Evolutionary conservation across 2,888 invertebrate genomes (phyloP).

Genomic region (Scaptomyza flava): DNA sequence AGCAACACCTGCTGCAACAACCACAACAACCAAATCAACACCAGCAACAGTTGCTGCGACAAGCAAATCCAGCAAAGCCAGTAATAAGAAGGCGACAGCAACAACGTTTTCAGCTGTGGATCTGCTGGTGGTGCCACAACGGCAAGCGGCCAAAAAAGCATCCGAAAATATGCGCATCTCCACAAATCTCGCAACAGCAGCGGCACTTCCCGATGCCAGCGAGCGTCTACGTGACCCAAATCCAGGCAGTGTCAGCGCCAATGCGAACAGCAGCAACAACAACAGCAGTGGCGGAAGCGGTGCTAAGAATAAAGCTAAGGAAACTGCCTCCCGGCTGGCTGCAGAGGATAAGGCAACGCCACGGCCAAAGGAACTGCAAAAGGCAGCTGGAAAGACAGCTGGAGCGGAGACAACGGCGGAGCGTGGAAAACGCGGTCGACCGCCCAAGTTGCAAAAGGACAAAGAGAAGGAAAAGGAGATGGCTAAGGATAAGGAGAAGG

Average conservation of each 20-base stretch:
- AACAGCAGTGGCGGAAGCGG: constrained; percentile 62
- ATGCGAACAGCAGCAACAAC: constrained; percentile 81
- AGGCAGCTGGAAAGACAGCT: constrained; percentile 52
- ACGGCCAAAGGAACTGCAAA: constrained; percentile 11
- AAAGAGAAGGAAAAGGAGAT: constrained; percentile 39
- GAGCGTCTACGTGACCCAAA: constrained; percentile 64
- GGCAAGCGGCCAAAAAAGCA: constrained; percentile 96
- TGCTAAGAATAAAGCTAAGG: constrained; percentile 60
- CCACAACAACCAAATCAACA: constrained; percentile 43
- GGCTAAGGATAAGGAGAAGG: constrained; percentile 20
- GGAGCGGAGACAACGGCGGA: constrained; percentile 62
- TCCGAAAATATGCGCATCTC: constrained; percentile 92
- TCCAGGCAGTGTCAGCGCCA: constrained; percentile 5
- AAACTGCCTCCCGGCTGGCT: constrained; percentile 18
- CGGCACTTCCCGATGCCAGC: constrained; percentile 49
- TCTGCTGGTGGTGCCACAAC: constrained; percentile 92
- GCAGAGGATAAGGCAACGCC: constrained; percentile 37
- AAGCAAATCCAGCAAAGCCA: constrained; percentile 33
- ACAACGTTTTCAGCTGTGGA: constrained; percentile 87
- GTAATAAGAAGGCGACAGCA: constrained; percentile 21
- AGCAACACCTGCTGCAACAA: constrained; percentile 14
- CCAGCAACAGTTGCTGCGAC: constrained; percentile 35
- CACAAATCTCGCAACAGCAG: constrained; percentile 85
- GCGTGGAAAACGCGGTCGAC: constrained; percentile 83
- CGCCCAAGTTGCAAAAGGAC: constrained; percentile 80